phyloP scores from a whole-genome alignment of 1,140 invertebrate species.

The Ceratosolen fusciceps region DNA sequence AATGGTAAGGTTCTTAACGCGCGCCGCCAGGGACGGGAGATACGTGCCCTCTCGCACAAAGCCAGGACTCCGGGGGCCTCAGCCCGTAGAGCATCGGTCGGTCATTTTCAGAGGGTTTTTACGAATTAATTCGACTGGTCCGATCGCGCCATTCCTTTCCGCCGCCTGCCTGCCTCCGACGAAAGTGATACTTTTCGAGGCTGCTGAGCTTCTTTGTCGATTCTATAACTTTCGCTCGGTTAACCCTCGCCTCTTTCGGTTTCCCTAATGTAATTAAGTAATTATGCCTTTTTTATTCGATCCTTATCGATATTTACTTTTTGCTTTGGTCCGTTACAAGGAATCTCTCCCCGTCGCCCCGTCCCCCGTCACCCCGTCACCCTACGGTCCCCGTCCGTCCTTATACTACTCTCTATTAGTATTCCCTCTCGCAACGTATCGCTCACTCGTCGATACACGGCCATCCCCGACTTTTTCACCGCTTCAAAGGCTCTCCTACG shows the following conservation, averaged over 20 bases:
- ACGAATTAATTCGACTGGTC: slow-evolving; percentile 35
- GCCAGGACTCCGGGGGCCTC: not conserved
- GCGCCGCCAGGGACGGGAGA: too few species aligned
- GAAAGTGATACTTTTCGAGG: slow-evolving; percentile 40
- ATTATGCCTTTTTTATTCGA: slow-evolving; percentile 8
- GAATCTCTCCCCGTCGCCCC: not conserved
- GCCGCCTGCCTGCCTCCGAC: not conserved
- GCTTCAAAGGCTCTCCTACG: too few species aligned
- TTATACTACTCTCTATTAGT: too few species aligned
- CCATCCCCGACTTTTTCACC: too few species aligned
- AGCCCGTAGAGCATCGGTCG: slow-evolving; percentile 16
- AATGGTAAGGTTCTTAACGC: slow-evolving; percentile 38
- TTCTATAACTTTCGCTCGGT: not conserved
- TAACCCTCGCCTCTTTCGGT: slow-evolving; percentile 3
- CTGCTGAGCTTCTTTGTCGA: slow-evolving; percentile 21
- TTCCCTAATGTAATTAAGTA: slow-evolving; percentile 18
- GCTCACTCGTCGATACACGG: too few species aligned
- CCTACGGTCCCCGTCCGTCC: too few species aligned
- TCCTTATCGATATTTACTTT: slow-evolving; percentile 4
- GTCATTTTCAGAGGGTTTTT: slow-evolving; percentile 15
- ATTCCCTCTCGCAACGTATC: too few species aligned
- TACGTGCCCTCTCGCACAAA: not conserved
- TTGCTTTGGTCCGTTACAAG: not conserved
- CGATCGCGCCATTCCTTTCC: not conserved
- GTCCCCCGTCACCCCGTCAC: too few species aligned